Evolutionary conservation across 1,140 invertebrate genomes (phyloP).

Genomic region (Drosophila sp.): DNA sequence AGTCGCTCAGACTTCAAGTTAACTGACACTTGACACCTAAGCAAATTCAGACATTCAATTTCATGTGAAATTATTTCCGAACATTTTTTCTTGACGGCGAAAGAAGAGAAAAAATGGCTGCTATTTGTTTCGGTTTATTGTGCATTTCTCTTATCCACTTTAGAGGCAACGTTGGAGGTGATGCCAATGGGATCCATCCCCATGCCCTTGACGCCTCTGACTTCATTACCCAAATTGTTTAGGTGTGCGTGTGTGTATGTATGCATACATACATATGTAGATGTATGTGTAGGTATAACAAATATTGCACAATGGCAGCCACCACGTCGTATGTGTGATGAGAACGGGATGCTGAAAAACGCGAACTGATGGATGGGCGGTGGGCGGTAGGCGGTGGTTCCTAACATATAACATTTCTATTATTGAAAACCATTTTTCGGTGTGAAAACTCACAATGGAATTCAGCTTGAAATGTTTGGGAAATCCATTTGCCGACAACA

Average conservation of each 20-base stretch:
- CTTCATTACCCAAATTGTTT: slow-evolving; percentile 62
- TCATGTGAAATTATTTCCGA: slow-evolving; percentile 63
- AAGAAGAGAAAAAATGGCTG: slow-evolving; percentile 40
- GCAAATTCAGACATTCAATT: slow-evolving; percentile 67
- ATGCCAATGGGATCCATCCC: slow-evolving; percentile 12
- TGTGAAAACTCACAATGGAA: slow-evolving; percentile 29
- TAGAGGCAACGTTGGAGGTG: slow-evolving; percentile 33
- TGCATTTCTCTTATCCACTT: slow-evolving; percentile 58
- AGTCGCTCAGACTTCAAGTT: slow-evolving; percentile 62
- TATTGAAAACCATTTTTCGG: slow-evolving; percentile 50
- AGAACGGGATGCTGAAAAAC: slow-evolving; percentile 2
- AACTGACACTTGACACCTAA: slow-evolving; percentile 67
- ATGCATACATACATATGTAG: not conserved
- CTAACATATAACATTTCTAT: slow-evolving; percentile 39
- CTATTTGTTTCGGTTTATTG: slow-evolving; percentile 63
- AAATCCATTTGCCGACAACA: slow-evolving; percentile 27
- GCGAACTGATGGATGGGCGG: slow-evolving; percentile 1
- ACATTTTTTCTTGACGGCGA: slow-evolving; percentile 37
- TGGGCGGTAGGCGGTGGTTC: not conserved
- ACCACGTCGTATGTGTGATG: not conserved
- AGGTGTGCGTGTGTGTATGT: slow-evolving; percentile 35
- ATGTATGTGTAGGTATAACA: slow-evolving; percentile 46
- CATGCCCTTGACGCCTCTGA: slow-evolving; percentile 38
- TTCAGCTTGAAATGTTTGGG: slow-evolving; percentile 15
- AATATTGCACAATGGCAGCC: slow-evolving; percentile 50